Evolutionary conservation across 1,140 invertebrate genomes (phyloP), one percentile per base, ranked within the genome.

Genomic region (Papilio dardanus): DNA sequence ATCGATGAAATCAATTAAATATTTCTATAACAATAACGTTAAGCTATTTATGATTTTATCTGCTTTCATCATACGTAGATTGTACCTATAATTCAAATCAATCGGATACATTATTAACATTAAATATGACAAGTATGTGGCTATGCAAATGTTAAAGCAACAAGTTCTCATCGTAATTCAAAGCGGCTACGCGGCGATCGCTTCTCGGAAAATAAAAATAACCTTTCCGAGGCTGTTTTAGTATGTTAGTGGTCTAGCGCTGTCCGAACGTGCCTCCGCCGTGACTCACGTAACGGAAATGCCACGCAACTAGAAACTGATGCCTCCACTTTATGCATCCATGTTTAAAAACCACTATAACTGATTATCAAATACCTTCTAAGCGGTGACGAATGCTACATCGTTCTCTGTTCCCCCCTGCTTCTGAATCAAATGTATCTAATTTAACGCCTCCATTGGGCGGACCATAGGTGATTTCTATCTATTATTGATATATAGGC

Each of bases 201-300:
- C 81, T 88, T 85, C 81, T 84, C 68, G 76, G 86, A 84, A 87
- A 82, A 86, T 86, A 86, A 84, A 88, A 85, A 86, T 84, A 80
- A 81, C 81, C 82, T 77, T 77, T 81, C 80, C 78, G 82, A 84
- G 83, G 79, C 84, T 85, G 79, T 83, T 88, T 90, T 88, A 88
- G 88, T 89, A 91, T 91, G 89, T 91, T 87, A 90, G 86, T 87
- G 85, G 87, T 85, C 85, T 83, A 83, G 83, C 83, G 85, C 79
- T 83, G 79, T 76, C 77, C 78, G 83, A 84, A 92, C 91, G 89
- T 93, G 90, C 91, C 87, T 87, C 84, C 85, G 78, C 81, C 86
- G 85, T 93, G 90, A 93, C 90, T 93, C 91, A 93, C 91, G 91
- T 93, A 93, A 90, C 90, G 90, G 91, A 92, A 90, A 91, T 85